A percentile compares a stretch with the other conserved stretches of the same genome.
These are phyloP conservation scores for Cottoperca gobio DNA, from an alignment of 2,797 vertebrate genomes.

Conservation along the genomic window DNA sequence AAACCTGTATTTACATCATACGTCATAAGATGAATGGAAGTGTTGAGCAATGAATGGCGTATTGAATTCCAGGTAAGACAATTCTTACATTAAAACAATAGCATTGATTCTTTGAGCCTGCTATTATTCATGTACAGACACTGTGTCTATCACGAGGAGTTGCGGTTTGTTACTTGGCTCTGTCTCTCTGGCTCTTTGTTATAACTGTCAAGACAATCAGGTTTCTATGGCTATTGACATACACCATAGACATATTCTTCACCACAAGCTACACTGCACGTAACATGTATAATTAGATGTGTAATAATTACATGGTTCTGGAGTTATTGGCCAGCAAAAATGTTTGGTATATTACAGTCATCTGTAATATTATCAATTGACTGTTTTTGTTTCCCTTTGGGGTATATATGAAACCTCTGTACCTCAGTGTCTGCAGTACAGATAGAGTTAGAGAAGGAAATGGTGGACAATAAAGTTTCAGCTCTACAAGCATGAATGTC, in stretches of 20 bases:
- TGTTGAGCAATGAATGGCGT: conserved; percentile 73
- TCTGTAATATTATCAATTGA: background rate
- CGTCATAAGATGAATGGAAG: conserved; percentile 41
- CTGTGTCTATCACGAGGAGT: conserved; percentile 74
- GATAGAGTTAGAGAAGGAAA: conserved; percentile 3
- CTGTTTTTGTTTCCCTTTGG: conserved; percentile 10
- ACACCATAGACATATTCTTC: conserved; percentile 21
- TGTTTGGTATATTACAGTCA: conserved; percentile 28
- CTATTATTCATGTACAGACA: conserved; percentile 82
- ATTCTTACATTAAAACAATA: conserved; percentile 78
- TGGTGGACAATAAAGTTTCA: conserved; percentile 16
- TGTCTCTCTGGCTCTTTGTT: conserved; percentile 56
- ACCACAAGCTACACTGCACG: conserved; percentile 23
- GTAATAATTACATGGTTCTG: conserved; percentile 39
- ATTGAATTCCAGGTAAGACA: conserved; percentile 79
- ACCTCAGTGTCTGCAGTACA: background rate
- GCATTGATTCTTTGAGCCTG: conserved; percentile 79
- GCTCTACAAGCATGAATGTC: conserved; percentile 19
- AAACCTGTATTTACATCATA: conserved; percentile 46
- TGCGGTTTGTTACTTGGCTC: conserved; percentile 72
- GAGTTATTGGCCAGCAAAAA: conserved; percentile 24
- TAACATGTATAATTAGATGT: conserved; percentile 45
- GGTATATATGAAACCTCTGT: conserved; percentile 18
- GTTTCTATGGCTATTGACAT: conserved; percentile 64
- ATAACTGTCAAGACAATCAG: conserved; percentile 63